A percentile compares a stretch with the other conserved stretches of the same genome.
Conservation (phyloP, 2,113 vertebrate species). For the Saccopteryx bilineata region DNA sequence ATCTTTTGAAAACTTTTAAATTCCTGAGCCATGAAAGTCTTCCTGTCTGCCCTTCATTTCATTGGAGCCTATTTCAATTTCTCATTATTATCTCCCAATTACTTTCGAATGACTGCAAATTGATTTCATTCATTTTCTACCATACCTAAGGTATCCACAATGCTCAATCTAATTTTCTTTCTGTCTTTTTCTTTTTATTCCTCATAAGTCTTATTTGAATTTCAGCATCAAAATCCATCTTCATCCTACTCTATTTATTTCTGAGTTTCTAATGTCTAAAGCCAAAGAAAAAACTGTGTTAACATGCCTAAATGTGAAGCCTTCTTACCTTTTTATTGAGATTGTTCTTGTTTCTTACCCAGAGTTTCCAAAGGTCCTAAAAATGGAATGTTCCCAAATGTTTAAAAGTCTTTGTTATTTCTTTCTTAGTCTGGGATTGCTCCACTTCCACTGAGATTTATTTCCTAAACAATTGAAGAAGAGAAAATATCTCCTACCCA, state of each 20-base stretch:
- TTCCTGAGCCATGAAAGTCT: neutral
- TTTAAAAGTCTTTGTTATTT: neutral
- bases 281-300: neutral
- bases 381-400: neutral
- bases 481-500: neutral
- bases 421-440: neutral
- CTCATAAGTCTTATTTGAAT: neutral
- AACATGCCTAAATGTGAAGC: neutral
- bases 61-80: neutral
- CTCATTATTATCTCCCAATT: neutral
- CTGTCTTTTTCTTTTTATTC: neutral
- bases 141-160: neutral
- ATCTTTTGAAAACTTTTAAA: neutral
- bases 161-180: neutral
- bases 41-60: neutral
- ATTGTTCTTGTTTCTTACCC: neutral
- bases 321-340: neutral
- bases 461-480: neutral
- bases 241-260: neutral
- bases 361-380: neutral
- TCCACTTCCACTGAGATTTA: neutral
- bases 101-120: neutral
- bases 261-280: neutral
- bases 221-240: neutral
- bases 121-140: neutral